Base-by-base conservation (phyloP, 1,140 invertebrate species). In the Diprion similis region DNA sequence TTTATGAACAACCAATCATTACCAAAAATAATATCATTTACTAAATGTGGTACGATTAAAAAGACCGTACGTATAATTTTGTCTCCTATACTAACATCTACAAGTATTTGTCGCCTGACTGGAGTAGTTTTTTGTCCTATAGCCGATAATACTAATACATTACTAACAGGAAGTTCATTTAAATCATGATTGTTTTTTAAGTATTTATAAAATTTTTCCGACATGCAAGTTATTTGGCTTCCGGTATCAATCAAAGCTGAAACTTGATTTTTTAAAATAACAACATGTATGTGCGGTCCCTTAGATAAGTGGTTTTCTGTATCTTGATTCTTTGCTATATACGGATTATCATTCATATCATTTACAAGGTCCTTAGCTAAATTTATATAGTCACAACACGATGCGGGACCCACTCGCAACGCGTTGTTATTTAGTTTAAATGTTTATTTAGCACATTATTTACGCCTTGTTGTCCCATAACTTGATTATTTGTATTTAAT, bases 171-270 rank as follows among this genome's bases (percentile, higher is more conserved):
- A 3, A 75, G 46, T 68, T 45, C 48, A n/a, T n/a, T 19, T 15
- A 71, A 13, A 10, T 64, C 13, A 4, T 71, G 13, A 46, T 69
- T 59, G 46, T 46, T 66, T 11, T 9, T 19, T 1, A 75, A 10
- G 37, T 74, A 73, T 18, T 75, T 48, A 65, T 72, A 77, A 66
- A 68, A 73, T n/a, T 73, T 66, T 51, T 73, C 64, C 1, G 71
- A 75, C 19, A 77, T 73, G 68, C 76, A 77, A 7, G 73, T 75
- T 10, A 77, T 66, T 48, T 77, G 45, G 68, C 66, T 71, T 24
- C 73, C 13, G 48, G 71, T 51, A 46, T 71, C 70, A 2, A 75
- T 19, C 1, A 48, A 69, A 11, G 45, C 13, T 59, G n/a, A 15
- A 15, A 59, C n/a, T 59, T 10, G 51, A 59, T 59, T 4, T 15